Evolutionary conservation across 2,888 invertebrate genomes (phyloP), one percentile per base, ranked within the genome.

Genomic region (Molorchus minor): DNA sequence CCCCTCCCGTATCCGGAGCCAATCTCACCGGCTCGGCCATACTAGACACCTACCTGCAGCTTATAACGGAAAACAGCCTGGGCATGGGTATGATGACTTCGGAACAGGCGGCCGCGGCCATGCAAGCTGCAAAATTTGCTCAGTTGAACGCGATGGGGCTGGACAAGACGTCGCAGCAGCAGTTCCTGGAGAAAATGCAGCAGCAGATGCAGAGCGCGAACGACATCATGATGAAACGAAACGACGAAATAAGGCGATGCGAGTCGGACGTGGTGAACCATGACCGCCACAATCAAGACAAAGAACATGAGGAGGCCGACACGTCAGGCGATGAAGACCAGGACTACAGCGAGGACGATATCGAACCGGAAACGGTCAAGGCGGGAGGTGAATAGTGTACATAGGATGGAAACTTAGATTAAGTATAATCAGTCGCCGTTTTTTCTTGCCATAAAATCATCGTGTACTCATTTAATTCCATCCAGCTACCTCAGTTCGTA

Each of bases 11-110:
- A 3, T 72, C 77, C 7, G 77, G 78, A 5, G 76, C 75, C 15
- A 79, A 82, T 71, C 85, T 89, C 61, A 86, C 90, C 49, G 87
- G 91, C 40, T 91, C 91, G 2, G 91, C 93, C 1, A 85, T 94
- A 5, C 82, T 94, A 61, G 94, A 94, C 79, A 94, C 94, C 10
- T 94, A 94, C 78, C 84, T 94, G 61, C 94, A 94, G 79, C 89
- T 93, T 74, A 93, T 94, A 73, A 91, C 92, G 1, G 93, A 94
- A 78, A 93, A 91, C 75, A 88, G 91, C 47, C 87, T 88, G 61
- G 86, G 90, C 57, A 85, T 87, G 83, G 85, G 86, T 8, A 84
- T 88, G 78, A 84, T 85, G 64, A 84, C 71, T 4, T 69, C 86
- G 44, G 89, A 89, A 62, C 88, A 88, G 70, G 87, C 88, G 1